phyloP scores from a whole-genome alignment of 2,888 invertebrate genomes.

The Euclidia mi region DNA sequence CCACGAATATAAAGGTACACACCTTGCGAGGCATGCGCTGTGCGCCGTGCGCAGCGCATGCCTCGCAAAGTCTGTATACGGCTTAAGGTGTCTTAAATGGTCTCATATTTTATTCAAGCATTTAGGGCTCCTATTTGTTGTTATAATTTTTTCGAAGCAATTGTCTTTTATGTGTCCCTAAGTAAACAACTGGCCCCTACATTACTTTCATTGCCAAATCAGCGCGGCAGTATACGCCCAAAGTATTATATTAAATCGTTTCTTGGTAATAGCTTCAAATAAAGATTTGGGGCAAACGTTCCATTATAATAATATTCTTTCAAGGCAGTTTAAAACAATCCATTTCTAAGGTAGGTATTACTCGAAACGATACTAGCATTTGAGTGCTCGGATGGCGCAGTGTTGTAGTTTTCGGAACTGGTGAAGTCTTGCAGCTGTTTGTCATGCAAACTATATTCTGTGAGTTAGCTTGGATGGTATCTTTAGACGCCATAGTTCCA shows the following conservation, averaged over 20 bases:
- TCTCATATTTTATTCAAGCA: no score
- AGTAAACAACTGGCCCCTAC: background rate
- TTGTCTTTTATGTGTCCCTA: background rate
- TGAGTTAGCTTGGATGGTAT: background rate
- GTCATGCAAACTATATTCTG: slow-evolving; percentile 18
- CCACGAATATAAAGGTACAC: no score
- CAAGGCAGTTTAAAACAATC: background rate
- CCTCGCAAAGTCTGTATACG: no score
- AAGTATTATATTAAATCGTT: slow-evolving; percentile 19
- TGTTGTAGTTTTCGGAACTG: no score
- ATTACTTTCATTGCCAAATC: slow-evolving; percentile 5
- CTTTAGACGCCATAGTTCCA: no score
- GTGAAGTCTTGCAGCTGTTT: slow-evolving; percentile 25
- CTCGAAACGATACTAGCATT: background rate
- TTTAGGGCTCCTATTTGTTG: no score
- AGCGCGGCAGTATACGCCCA: slow-evolving; percentile 23
- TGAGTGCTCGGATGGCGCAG: background rate
- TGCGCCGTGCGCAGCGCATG: no score
- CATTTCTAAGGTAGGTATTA: background rate
- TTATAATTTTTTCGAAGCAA: background rate
- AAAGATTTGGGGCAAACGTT: background rate
- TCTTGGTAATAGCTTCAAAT: slow-evolving; percentile 18
- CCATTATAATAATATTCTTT: background rate
- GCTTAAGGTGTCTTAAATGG: no score
- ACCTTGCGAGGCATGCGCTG: no score